These are phyloP conservation scores for Deilephila elpenor DNA, from an alignment of 2,888 invertebrate genomes.

Conservation along the genomic window DNA sequence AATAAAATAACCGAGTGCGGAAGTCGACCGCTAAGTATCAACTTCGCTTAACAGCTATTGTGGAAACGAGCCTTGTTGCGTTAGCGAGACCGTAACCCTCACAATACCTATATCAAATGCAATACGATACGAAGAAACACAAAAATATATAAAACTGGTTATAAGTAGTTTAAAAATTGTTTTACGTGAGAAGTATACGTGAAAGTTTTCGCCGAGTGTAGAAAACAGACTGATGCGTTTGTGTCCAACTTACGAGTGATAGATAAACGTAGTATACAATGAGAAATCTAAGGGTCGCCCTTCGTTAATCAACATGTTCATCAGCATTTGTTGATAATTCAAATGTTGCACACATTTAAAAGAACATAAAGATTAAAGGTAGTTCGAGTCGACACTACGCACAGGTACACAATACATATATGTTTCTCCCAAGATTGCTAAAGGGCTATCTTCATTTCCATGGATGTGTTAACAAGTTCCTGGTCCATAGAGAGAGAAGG, in stretches of 20 bases:
- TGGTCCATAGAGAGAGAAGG: slow-evolving; percentile 39
- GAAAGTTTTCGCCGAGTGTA: slow-evolving; percentile 66
- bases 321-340: background rate
- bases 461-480: slow-evolving; percentile 24
- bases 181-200: slow-evolving; percentile 60
- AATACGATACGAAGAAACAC: slow-evolving; percentile 56
- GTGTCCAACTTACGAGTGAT: slow-evolving; percentile 38
- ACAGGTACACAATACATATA: background rate
- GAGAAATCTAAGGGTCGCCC: background rate
- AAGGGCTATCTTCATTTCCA: slow-evolving; percentile 20
- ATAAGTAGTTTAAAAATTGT: slow-evolving; percentile 56
- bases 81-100: slow-evolving; percentile 50
- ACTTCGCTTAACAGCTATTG: slow-evolving; percentile 12
- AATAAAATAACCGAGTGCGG: background rate
- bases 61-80: slow-evolving; percentile 42
- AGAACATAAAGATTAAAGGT: background rate
- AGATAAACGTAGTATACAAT: background rate
- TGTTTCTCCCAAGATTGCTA: background rate
- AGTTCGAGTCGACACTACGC: background rate
- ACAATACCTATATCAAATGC: slow-evolving; percentile 46
- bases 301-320: too few relatives aligned
- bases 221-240: slow-evolving; percentile 58
- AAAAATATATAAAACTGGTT: slow-evolving; percentile 61
- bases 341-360: background rate
- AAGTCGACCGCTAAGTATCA: slow-evolving; percentile 14